phyloP scores from a whole-genome alignment of 2,888 invertebrate genomes.

The Rotaria macrura region DNA sequence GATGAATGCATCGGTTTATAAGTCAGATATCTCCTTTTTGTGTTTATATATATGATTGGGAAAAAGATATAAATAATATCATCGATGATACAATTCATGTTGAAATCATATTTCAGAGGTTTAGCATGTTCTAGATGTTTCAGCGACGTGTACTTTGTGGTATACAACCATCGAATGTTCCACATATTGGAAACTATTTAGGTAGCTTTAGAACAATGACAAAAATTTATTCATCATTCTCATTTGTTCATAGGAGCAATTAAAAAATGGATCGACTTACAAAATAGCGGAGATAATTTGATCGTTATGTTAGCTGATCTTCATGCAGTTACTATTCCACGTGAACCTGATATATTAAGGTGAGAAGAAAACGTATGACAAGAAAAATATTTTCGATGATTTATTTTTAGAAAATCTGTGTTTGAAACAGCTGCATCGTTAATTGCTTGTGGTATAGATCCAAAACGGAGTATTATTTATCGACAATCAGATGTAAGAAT shows the following conservation, averaged over 20 bases:
- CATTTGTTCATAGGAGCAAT: slow-evolving; percentile 61
- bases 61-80: no score
- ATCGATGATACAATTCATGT: background rate
- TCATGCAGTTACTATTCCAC: slow-evolving; percentile 61
- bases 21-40: no score
- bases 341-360: slow-evolving; percentile 28
- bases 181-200: slow-evolving; percentile 92
- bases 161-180: slow-evolving; percentile 83
- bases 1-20: background rate
- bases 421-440: slow-evolving; percentile 28
- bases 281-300: slow-evolving; percentile 56
- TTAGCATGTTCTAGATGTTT: background rate
- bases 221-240: background rate
- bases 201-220: background rate
- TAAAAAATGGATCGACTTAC: slow-evolving; percentile 70
- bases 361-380: background rate
- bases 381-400: background rate
- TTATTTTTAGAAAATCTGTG: background rate
- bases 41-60: no score
- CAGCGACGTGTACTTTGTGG: slow-evolving; percentile 65
- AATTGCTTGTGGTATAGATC: slow-evolving; percentile 30
- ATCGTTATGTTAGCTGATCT: slow-evolving; percentile 72
- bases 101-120: background rate
- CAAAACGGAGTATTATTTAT: slow-evolving; percentile 23
- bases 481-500: slow-evolving; percentile 50